Evolutionary conservation across 2,888 invertebrate species (phyloP).

Genomic region (Deilephila elpenor): DNA sequence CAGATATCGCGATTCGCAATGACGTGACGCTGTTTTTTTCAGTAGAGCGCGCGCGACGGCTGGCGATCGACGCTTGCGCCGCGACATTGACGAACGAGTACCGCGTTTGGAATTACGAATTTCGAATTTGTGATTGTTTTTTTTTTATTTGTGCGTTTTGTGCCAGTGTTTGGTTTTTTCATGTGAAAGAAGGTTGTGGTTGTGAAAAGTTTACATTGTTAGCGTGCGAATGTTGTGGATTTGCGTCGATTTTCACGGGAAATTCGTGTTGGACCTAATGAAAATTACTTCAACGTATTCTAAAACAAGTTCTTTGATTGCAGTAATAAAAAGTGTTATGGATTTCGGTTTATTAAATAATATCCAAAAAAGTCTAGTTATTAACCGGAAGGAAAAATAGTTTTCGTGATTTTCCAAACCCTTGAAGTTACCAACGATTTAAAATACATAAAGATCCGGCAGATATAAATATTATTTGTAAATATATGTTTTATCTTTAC

Average conservation of each 20-base stretch:
- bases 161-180: conserved; percentile 57
- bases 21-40: conserved; percentile 58
- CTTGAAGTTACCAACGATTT: too few relatives aligned
- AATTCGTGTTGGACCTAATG: background rate
- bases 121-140: conserved; percentile 59
- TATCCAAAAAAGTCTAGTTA: too few relatives aligned
- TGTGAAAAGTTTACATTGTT: background rate
- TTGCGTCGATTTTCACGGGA: conserved; percentile 3
- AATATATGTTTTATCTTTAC: conserved; percentile 42
- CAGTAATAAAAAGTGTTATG: background rate
- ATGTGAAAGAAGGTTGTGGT: conserved; percentile 49
- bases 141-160: conserved; percentile 45
- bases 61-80: conserved; percentile 69
- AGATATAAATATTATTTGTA: conserved; percentile 33
- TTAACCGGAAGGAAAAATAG: too few relatives aligned
- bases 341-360: too few relatives aligned
- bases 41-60: conserved; percentile 74
- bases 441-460: conserved; percentile 24
- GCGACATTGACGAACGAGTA: conserved; percentile 51
- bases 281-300: background rate
- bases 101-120: conserved; percentile 54
- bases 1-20: conserved; percentile 62
- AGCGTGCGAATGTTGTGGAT: background rate
- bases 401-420: too few relatives aligned
- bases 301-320: background rate